These are phyloP conservation scores for Austrofundulus limnaeus DNA, from an alignment of 2,113 vertebrate genomes.

Conservation along the genomic window DNA sequence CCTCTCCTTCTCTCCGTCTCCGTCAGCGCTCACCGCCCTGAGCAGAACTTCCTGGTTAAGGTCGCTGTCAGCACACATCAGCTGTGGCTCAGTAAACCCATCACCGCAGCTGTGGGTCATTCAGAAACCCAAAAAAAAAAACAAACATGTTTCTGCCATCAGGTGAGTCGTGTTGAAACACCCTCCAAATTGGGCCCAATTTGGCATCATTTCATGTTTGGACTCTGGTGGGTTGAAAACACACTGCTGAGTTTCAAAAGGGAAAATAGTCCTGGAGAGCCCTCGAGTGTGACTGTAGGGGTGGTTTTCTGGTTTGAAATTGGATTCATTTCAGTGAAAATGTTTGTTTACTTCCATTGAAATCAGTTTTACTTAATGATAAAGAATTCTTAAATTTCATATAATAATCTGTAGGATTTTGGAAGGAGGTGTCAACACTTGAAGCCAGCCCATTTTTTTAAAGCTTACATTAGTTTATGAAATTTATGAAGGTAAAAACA, in stretches of 20 bases:
- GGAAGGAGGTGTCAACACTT: too few species aligned
- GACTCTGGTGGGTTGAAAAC: background rate
- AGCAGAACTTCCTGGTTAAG: conserved; percentile 49
- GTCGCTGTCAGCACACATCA: conserved; percentile 56
- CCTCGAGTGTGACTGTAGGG: background rate
- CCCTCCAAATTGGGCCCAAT: background rate
- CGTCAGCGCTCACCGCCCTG: conserved; percentile 29
- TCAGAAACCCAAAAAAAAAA: conserved; percentile 7
- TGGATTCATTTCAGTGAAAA: background rate
- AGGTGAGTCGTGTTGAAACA: conserved; percentile 11
- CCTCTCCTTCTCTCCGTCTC: conserved; percentile 3
- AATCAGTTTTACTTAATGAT: too few species aligned
- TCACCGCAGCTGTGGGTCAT: conserved; percentile 24
- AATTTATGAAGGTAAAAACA: too few species aligned
- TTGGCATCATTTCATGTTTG: conserved; percentile 5
- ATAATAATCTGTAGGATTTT: too few species aligned
- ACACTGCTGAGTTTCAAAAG: background rate
- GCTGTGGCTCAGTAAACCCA: conserved; percentile 43
- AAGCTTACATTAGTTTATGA: too few species aligned
- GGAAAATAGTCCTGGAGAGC: background rate
- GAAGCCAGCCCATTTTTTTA: too few species aligned
- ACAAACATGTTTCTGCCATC: conserved; percentile 8
- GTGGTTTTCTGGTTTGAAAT: background rate
- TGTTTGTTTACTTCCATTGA: background rate
- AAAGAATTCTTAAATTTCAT: too few species aligned